Percentiles rank a stretch among this genome's conserved stretches.
Evolutionary conservation across 2,888 invertebrate species (phyloP).

Genomic region (Drosophila meridionalis): DNA sequence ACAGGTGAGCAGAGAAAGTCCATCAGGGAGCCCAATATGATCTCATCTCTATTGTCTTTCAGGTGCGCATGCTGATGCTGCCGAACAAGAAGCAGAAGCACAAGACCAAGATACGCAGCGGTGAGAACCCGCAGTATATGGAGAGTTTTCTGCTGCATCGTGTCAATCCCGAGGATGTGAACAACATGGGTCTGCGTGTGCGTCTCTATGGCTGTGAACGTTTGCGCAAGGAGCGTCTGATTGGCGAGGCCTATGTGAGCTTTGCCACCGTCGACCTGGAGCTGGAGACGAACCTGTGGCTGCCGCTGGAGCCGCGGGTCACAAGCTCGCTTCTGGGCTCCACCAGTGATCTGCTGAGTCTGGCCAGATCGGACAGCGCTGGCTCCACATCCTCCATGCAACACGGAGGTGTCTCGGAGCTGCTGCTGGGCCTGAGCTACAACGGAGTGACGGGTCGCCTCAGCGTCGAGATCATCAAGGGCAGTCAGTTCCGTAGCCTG

Average conservation of each 20-base stretch:
- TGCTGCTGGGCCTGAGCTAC: slow-evolving; percentile 95
- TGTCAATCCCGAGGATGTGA: slow-evolving; percentile 97
- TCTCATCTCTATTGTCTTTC: slow-evolving; percentile 58
- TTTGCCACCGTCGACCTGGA: slow-evolving; percentile 96
- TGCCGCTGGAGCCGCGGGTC: slow-evolving; percentile 91
- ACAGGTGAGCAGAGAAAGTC: slow-evolving; percentile 86
- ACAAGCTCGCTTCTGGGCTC: slow-evolving; percentile 87
- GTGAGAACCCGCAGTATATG: slow-evolving; percentile 96
- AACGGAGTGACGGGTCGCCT: slow-evolving; percentile 97
- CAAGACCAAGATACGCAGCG: slow-evolving; percentile 96
- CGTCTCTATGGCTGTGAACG: slow-evolving; percentile 96
- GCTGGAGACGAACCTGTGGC: slow-evolving; percentile 95
- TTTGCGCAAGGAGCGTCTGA: slow-evolving; percentile 95
- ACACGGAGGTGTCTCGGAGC: slow-evolving; percentile 95
- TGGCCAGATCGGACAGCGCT: slow-evolving; percentile 96
- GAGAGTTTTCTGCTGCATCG: slow-evolving; percentile 95
- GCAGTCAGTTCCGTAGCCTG: slow-evolving; percentile 90
- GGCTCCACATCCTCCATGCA: slow-evolving; percentile 97
- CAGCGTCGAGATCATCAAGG: slow-evolving; percentile 93
- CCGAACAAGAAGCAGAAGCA: slow-evolving; percentile 97
- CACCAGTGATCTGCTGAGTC: slow-evolving; percentile 89
- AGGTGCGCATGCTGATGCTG: slow-evolving; percentile 93
- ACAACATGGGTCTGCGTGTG: slow-evolving; percentile 95
- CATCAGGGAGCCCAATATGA: not conserved
- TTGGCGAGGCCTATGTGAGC: slow-evolving; percentile 95